These are phyloP conservation scores for Lacerta viridis DNA, from an alignment of 2,797 vertebrate genomes.

Conservation along the genomic window DNA sequence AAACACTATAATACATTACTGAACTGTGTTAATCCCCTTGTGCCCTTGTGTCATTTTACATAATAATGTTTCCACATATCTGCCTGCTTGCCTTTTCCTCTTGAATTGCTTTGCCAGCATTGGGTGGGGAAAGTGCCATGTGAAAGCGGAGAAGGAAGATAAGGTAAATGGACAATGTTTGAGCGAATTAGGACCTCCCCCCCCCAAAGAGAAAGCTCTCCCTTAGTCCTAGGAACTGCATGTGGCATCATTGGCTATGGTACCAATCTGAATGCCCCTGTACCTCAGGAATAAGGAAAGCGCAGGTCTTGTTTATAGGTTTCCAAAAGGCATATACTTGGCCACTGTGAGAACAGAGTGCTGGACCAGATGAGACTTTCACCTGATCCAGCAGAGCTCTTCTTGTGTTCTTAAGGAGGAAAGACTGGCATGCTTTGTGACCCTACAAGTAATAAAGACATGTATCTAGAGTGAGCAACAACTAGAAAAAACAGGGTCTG, in stretches of 20 bases:
- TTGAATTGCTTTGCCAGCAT: neutral
- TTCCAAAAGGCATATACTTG: no score
- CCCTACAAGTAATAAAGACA: no score
- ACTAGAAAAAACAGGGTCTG: neutral
- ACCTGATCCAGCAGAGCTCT: no score
- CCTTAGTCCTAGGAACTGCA: neutral
- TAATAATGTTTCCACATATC: constrained; percentile 30
- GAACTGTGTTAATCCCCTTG: constrained; percentile 8
- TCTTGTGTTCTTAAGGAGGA: neutral
- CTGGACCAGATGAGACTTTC: no score
- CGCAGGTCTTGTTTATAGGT: no score
- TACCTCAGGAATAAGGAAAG: neutral
- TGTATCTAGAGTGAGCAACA: neutral
- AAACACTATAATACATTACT: constrained; percentile 25
- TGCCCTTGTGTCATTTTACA: constrained; percentile 19
- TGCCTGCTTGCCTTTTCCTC: constrained; percentile 5
- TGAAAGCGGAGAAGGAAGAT: neutral
- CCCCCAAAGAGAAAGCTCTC: neutral
- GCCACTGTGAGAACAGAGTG: no score
- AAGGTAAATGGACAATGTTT: neutral
- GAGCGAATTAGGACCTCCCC: neutral
- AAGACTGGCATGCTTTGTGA: neutral
- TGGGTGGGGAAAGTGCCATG: neutral
- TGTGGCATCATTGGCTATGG: neutral
- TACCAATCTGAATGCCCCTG: neutral